A percentile compares a stretch with the other conserved stretches of the same genome.
Conservation (phyloP, 2,797 vertebrate genomes). For the Bradypus variegatus region DNA sequence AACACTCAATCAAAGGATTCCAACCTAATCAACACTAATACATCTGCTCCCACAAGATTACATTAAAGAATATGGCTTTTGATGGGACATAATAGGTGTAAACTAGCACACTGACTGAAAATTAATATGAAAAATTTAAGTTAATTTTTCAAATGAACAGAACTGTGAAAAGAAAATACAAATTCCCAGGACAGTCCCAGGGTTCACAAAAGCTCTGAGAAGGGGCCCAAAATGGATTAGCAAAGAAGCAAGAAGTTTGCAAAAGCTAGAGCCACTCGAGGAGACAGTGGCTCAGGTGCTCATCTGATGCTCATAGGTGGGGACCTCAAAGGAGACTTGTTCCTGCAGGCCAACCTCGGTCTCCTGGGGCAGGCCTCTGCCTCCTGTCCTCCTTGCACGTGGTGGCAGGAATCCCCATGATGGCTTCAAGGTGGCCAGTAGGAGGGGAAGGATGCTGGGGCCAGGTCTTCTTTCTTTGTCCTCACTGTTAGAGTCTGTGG, state of each 20-base stretch:
- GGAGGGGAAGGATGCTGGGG: neutral
- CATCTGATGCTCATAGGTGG: neutral
- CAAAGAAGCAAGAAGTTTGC: neutral
- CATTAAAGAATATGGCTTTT: too few species aligned
- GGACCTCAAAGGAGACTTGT: too few species aligned
- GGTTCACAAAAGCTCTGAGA: neutral
- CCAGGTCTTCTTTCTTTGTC: neutral
- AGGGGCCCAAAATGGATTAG: neutral
- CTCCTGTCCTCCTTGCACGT: neutral
- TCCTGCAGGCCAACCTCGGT: neutral
- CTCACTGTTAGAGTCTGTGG: neutral
- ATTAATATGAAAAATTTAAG: constrained; percentile 1
- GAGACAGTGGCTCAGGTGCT: neutral
- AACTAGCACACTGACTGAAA: neutral
- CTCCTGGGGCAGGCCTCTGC: neutral
- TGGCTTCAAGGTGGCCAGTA: neutral
- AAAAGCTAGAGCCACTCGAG: neutral
- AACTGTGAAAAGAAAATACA: constrained; percentile 20
- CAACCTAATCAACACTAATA: too few species aligned
- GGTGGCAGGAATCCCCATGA: neutral
- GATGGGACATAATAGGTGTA: too few species aligned
- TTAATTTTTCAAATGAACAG: constrained; percentile 43
- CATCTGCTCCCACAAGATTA: too few species aligned
- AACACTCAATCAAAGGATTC: too few species aligned
- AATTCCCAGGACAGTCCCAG: neutral